These are phyloP conservation scores for Euura lappo DNA, from an alignment of 1,140 invertebrate species.

Conservation along the genomic window DNA sequence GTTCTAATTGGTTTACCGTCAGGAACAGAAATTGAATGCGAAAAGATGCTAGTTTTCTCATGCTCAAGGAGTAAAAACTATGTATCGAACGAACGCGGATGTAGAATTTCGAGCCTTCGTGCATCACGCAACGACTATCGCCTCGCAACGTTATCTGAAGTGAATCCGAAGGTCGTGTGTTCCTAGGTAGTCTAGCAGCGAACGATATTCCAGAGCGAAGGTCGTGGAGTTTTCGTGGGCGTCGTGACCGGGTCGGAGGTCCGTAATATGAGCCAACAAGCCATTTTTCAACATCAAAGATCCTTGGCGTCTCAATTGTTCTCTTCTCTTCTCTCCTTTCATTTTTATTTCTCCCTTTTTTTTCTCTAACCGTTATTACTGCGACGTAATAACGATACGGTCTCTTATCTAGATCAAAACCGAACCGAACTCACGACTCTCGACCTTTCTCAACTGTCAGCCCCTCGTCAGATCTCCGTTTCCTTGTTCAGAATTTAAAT, in stretches of 20 bases:
- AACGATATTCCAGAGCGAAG: background rate
- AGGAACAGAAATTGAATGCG: too few relatives aligned
- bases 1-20: too few relatives aligned
- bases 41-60: too few relatives aligned
- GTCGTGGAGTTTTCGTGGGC: background rate
- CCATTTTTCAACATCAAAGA: too few relatives aligned
- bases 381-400: background rate
- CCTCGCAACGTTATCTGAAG: background rate
- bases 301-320: too few relatives aligned
- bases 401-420: background rate
- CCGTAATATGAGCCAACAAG: background rate
- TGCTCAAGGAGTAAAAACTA: too few relatives aligned
- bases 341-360: background rate
- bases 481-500: too few relatives aligned
- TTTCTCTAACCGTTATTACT: background rate
- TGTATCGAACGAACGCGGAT: background rate
- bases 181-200: background rate
- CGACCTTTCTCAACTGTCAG: background rate
- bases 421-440: background rate
- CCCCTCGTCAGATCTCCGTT: background rate
- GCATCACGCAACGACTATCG: too few relatives aligned
- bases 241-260: background rate
- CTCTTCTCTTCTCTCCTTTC: background rate
- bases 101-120: background rate
- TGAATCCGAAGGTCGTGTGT: background rate